These are phyloP conservation scores for Patella vulgata DNA, from an alignment of 1,140 invertebrate species.

Conservation along the genomic window DNA sequence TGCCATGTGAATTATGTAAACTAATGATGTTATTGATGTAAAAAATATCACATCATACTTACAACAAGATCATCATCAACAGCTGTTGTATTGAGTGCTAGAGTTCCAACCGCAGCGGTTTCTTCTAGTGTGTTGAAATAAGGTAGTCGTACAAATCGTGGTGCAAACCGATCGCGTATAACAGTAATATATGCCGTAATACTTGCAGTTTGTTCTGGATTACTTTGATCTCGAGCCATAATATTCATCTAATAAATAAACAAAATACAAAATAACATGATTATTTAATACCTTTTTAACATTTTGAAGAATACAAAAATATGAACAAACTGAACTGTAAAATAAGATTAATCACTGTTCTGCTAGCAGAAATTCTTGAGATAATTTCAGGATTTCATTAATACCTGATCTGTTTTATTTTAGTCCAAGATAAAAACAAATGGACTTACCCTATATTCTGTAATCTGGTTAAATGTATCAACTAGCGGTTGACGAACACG, in stretches of 20 bases:
- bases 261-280: conserved; percentile 6
- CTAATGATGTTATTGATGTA: too few relatives aligned
- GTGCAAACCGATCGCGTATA: conserved; percentile 39
- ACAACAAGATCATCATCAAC: conserved; percentile 44
- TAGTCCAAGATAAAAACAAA: not conserved
- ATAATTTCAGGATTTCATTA: not conserved
- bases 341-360: too few relatives aligned
- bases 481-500: conserved; percentile 31
- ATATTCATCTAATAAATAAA: conserved; percentile 35
- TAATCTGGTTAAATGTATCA: conserved; percentile 11
- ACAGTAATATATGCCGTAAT: conserved; percentile 42
- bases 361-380: too few relatives aligned
- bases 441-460: conserved; percentile 35
- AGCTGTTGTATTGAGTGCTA: conserved; percentile 35
- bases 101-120: conserved; percentile 23
- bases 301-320: too few relatives aligned
- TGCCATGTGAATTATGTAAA: too few relatives aligned
- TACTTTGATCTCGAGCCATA: conserved; percentile 38
- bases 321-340: too few relatives aligned
- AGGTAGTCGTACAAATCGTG: conserved; percentile 33
- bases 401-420: not conserved
- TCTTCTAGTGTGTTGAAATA: conserved; percentile 35
- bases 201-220: conserved; percentile 23
- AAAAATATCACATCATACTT: too few relatives aligned
- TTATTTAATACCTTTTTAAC: too few relatives aligned